Conservation (phyloP, 2,888 invertebrate species). For the Teleiodes luculella region DNA sequence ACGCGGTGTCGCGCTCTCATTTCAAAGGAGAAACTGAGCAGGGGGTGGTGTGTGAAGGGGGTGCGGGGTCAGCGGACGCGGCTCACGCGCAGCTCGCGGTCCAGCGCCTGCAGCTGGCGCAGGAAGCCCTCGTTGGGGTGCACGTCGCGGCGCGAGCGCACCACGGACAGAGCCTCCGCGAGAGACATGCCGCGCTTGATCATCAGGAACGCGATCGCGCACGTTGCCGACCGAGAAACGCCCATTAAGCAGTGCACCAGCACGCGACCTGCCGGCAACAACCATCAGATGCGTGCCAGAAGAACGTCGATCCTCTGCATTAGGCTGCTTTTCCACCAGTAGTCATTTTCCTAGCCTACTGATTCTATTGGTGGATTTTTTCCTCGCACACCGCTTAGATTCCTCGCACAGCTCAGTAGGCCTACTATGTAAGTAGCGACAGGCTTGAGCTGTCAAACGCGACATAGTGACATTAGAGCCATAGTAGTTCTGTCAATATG, state of each 20-base stretch:
- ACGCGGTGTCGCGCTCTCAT: conserved; percentile 44
- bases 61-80: conserved; percentile 69
- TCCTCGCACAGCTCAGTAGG: too few species aligned
- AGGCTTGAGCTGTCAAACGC: too few species aligned
- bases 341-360: too few species aligned
- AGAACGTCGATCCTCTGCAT: too few species aligned
- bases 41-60: conserved; percentile 33
- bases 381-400: too few species aligned
- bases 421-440: too few species aligned
- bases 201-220: conserved; percentile 89
- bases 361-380: too few species aligned
- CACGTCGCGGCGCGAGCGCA: conserved; percentile 84
- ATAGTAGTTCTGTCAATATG: too few species aligned
- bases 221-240: conserved; percentile 89
- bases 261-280: conserved; percentile 85
- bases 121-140: conserved; percentile 90
- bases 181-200: conserved; percentile 86
- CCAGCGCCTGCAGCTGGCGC: conserved; percentile 85
- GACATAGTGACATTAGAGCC: too few species aligned
- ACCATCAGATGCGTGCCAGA: too few species aligned
- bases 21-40: conserved; percentile 44
- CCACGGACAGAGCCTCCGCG: conserved; percentile 84
- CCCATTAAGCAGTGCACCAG: conserved; percentile 90
- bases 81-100: conserved; percentile 77
- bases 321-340: too few species aligned